phyloP scores from a whole-genome alignment of 2,113 vertebrate species.

The Dromas ardeola region DNA sequence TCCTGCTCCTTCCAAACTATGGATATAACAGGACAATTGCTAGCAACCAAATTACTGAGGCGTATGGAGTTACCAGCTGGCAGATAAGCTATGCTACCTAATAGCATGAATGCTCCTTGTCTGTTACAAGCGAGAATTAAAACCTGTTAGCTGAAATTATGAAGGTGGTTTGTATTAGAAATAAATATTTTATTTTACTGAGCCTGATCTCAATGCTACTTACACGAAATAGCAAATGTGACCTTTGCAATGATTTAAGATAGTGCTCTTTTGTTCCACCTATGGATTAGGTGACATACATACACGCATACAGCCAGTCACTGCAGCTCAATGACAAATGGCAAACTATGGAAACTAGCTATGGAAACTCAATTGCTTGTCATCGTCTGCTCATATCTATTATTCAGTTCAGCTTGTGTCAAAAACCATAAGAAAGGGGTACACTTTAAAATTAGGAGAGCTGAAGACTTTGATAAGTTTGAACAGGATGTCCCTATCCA shows the following conservation, averaged over 20 bases:
- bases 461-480: not conserved
- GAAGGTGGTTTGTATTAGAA: not conserved
- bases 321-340: not conserved
- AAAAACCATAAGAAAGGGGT: not conserved
- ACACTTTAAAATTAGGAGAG: not conserved
- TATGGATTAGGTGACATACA: not conserved
- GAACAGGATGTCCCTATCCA: not conserved
- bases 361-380: not conserved
- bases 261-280: not conserved
- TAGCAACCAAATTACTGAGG: not conserved
- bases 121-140: not conserved
- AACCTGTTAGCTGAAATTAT: not conserved
- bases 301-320: not conserved
- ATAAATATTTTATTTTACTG: not conserved
- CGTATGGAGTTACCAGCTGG: not conserved
- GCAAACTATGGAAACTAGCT: not conserved
- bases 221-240: not conserved
- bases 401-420: not conserved
- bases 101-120: not conserved
- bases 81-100: not conserved
- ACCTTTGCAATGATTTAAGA: not conserved
- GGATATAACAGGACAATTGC: not conserved
- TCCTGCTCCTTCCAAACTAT: not conserved
- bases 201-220: not conserved
- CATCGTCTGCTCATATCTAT: not conserved